Evolutionary conservation across 2,888 invertebrate species (phyloP), one percentile per base, ranked within the genome.

Genomic region (Zootermopsis nevadensis): DNA sequence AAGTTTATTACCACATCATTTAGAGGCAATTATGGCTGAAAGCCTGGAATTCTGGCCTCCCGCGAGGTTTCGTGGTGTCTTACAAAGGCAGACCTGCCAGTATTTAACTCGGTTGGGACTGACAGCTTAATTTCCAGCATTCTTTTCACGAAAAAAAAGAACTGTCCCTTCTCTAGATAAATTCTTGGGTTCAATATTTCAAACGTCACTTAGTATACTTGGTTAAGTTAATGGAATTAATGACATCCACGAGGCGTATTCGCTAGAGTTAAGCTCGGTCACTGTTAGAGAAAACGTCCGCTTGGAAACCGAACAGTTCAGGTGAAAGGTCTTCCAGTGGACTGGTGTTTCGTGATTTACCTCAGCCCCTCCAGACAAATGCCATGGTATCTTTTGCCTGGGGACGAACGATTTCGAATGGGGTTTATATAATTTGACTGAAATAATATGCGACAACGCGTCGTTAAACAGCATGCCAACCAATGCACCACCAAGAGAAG

Each of bases 1-100:
- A 22, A 67, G 83, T 53, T 31, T 66, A 82, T 82, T 84, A 82
- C 80, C 82, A 60, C 80, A 82, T 80, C 84, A 82, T 84, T 84
- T 84, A 82, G 55, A 80, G 82, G 81, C 80, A 82, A 84, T 84
- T 84, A 84, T 74, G 82, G 48, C 60, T 31, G 76, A 67, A 60
- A 53, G 60, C 31, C 35, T 72, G 82, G 77, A 82, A 82, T 82
- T 48, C 55, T 38, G 82, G 48, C 84, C 84, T 80, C 84, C 82
- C 66, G 84, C 84, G 35, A 82, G 66, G 82, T 33, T 7, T 31
- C 19, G 22, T 31, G 69, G 33, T 15, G 69, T 69, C 69, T 69
- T 69, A 33, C 1, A 69, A 69, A 69, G 69, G 2, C 6, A 31
- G 10, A 15, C 24, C 69, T 30, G 69, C 69, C 33, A 69, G 69